Base-by-base conservation (phyloP, 1,140 invertebrate species). In the Drosophila sp. region DNA sequence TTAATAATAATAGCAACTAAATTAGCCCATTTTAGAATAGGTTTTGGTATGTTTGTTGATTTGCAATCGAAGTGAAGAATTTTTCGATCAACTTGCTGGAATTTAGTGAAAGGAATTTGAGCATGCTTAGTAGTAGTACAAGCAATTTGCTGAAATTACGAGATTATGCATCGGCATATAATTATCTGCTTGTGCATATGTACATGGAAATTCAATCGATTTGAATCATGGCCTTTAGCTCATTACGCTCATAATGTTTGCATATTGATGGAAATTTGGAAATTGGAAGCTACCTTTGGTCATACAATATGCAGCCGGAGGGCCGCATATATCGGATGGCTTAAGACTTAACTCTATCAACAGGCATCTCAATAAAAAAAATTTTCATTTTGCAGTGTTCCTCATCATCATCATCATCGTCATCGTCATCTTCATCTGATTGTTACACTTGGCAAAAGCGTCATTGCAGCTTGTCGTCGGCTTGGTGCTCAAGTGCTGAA, bases 381-480 rank as follows among this genome's bases (percentile, higher is more conserved):
- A 17, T 17, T 41, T 27, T 8, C 32, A 1, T 25, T 56, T 10
- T 23, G 70, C 65, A 8, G 33, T 35, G 8, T 3, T 3, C 35
- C 35, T 50, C 65, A 69, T 54, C 50, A 71, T 56, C 58, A 40
- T 29, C 4, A 47, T 61, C 57, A 29, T 8, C n/a, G 66, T 75
- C 80, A 82, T 71, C 80, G 71, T 78, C 79, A 82, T 82, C 65
- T 75, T 71, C 80, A 75, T 75, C 78, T 82, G 63, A 79, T 82
- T 82, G 75, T 82, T 68, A 73, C 75, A 69, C 70, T 79, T 72
- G 81, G 67, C 70, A 77, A 25, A 17, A 50, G 74, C 70, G 40
- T 62, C 73, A 76, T 47, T 75, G 33, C 70, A 58, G 6, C 29
- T 68, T 66, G 57, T 80, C 68, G 72, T 23, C 55, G 33, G 7